A percentile compares a stretch with the other conserved stretches of the same genome.
These are phyloP conservation scores for Neotragus pygmaeus DNA, from an alignment of 2,113 vertebrate species.

Conservation along the genomic window DNA sequence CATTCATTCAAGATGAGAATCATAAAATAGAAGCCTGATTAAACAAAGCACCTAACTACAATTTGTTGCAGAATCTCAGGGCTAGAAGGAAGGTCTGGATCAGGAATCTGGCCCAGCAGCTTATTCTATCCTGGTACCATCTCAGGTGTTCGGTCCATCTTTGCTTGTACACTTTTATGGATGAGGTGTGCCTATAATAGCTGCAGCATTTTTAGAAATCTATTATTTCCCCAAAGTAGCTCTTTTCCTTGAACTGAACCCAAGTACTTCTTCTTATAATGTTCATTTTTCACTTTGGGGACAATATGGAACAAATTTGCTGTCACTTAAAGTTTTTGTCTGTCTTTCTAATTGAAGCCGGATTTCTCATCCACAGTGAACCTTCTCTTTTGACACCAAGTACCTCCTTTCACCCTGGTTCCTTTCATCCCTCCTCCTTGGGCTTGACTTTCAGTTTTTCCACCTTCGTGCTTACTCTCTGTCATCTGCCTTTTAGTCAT, in stretches of 20 bases:
- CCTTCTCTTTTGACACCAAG: background rate
- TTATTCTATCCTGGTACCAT: background rate
- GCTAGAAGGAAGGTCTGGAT: background rate
- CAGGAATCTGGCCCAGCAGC: background rate
- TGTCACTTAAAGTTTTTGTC: background rate
- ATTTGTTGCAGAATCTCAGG: background rate
- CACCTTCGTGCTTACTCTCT: background rate
- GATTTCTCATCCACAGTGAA: background rate
- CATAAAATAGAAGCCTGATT: background rate
- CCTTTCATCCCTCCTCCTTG: background rate
- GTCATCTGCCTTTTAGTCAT: background rate
- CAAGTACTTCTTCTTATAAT: background rate
- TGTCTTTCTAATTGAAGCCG: background rate
- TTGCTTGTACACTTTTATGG: background rate
- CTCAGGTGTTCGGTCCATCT: background rate
- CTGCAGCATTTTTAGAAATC: background rate
- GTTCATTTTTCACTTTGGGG: background rate
- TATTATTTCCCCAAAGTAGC: background rate
- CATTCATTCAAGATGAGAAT: background rate
- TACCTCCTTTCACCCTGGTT: background rate
- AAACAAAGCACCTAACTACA: background rate
- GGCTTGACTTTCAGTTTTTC: background rate
- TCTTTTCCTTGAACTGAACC: background rate
- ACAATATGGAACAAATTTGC: background rate
- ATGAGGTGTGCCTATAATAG: background rate